These are phyloP conservation scores for Diaperis boleti DNA, from an alignment of 2,888 invertebrate genomes.

Conservation along the genomic window DNA sequence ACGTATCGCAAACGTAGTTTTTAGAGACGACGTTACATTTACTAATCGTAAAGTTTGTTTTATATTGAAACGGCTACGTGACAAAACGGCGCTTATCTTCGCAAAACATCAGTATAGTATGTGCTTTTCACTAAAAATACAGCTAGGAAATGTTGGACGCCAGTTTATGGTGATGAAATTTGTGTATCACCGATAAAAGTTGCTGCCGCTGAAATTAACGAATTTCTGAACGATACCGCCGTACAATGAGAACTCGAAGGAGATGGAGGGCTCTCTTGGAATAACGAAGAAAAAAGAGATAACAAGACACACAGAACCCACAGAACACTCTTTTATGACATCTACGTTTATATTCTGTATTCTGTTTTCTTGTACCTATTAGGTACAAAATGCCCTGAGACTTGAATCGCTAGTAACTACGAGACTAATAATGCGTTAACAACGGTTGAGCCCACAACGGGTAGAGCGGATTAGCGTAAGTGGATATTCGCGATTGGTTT, in stretches of 20 bases:
- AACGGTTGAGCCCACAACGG: too few relatives aligned
- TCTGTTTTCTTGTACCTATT: too few relatives aligned
- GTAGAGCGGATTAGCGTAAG: too few relatives aligned
- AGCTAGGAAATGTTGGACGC: slow-evolving; percentile 41
- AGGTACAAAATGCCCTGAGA: too few relatives aligned
- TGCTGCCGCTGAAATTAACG: slow-evolving; percentile 34
- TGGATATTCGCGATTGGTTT: too few relatives aligned
- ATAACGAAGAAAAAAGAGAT: slow-evolving; percentile 24
- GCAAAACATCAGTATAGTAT: slow-evolving; percentile 44
- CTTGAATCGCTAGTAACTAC: too few relatives aligned
- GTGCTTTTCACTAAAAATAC: slow-evolving; percentile 47
- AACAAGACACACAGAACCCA: slow-evolving; percentile 25
- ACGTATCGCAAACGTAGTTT: slow-evolving; percentile 35
- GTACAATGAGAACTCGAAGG: slow-evolving; percentile 16
- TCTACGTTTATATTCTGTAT: too few relatives aligned
- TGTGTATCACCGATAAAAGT: slow-evolving; percentile 37
- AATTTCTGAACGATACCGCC: slow-evolving; percentile 28
- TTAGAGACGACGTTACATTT: slow-evolving; percentile 44
- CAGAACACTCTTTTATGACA: slow-evolving; percentile 9
- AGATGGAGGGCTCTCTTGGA: slow-evolving; percentile 17
- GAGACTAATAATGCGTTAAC: too few relatives aligned
- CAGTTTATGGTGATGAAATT: slow-evolving; percentile 39
- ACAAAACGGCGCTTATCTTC: slow-evolving; percentile 50
- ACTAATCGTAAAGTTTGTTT: slow-evolving; percentile 52
- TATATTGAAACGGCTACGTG: slow-evolving; percentile 47